Base-by-base conservation (phyloP, 1,140 invertebrate species). In the Venustaconcha ellipsiformis region DNA sequence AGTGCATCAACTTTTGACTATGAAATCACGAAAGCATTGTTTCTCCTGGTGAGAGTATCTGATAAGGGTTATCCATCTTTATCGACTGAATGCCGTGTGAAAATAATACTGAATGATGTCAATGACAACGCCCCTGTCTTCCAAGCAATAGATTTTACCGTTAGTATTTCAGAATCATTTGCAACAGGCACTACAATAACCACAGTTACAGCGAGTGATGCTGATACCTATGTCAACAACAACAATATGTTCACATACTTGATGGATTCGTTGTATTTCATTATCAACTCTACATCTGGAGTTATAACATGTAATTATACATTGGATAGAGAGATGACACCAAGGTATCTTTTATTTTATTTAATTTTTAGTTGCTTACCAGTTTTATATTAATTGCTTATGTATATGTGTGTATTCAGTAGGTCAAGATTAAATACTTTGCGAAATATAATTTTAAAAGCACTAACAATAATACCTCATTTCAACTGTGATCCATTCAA, bases 61-160 rank as follows among this genome's bases (percentile, higher is more conserved):
- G 80, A 81, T 63, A 26, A 17, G 11, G 77, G 69, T 3, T 96
- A 96, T 0, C 48, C 57, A 56, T 6, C 60, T 4, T 66, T 67
- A 17, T 74, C 73, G 0, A 60, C 79, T 67, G 74, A 67, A 17
- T 77, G 71, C 26, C 6, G 74, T 15, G 79, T 83, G 18, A 63
- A n/a, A 58, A 81, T 83, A 57, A 67, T 66, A 14, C 37, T 80
- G 2, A 66, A 58, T 15, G 80, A 83, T 70, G 48, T 81, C 6
- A 77, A 77, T 68, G 75, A 77, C 56, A 72, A 77, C 58, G 67
- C 67, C 15, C 77, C 77, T 37, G 48, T 26, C 14, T 74, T 78
- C 57, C 62, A 67, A 56, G 67, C 70, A 14, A 67, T 13, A 48
- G 55, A 70, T 67, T 69, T 78, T 26, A 65, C 77, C 37, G 70